Evolutionary conservation across 2,888 invertebrate genomes (phyloP), one percentile per base, ranked within the genome.

Genomic region (Colletes collaris): DNA sequence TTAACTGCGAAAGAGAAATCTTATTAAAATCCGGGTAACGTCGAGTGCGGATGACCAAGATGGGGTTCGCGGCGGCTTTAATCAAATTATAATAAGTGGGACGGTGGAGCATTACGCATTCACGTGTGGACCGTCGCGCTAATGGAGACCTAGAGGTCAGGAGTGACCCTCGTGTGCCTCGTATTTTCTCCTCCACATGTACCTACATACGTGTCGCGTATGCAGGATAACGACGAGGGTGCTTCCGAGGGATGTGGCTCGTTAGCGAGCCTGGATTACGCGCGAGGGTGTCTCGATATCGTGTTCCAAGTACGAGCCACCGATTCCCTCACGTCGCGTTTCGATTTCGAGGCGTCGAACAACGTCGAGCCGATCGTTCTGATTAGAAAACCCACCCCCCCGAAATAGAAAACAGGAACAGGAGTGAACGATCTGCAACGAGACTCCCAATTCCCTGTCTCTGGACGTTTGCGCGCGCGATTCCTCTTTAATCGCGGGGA

Each of bases 31-130:
- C 76, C 62, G 65, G 59, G 4, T 16, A 27, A 56, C 63, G 74
- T 62, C 56, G 67, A 71, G 70, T 59, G 69, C 73, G 83, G 60
- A 77, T 78, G 72, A 76, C 80, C 78, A 75, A 80, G 82, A 69
- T 71, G 79, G 44, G 80, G 72, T 65, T 19, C 68, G 64, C 58
- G 72, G 79, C 75, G 71, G 82, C 85, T 86, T 86, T 87, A 87
- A 88, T 89, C 83, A 85, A 88, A 89, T 89, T 89, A 86, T 87
- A 85, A 89, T 89, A 89, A 90, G 86, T 85, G 86, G 85, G 78
- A 86, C 82, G 85, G 81, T 70, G 78, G 79, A 68, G 81, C 86
- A 84, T 88, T 86, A 83, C 83, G 82, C 81, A 79, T 78, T 87
- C 84, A 77, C 71, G 82, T 79, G 83, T 66, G 86, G 76, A 65